Evolutionary conservation across 2,888 invertebrate species (phyloP), one percentile per base, ranked within the genome.

Genomic region (Lottia scabra): DNA sequence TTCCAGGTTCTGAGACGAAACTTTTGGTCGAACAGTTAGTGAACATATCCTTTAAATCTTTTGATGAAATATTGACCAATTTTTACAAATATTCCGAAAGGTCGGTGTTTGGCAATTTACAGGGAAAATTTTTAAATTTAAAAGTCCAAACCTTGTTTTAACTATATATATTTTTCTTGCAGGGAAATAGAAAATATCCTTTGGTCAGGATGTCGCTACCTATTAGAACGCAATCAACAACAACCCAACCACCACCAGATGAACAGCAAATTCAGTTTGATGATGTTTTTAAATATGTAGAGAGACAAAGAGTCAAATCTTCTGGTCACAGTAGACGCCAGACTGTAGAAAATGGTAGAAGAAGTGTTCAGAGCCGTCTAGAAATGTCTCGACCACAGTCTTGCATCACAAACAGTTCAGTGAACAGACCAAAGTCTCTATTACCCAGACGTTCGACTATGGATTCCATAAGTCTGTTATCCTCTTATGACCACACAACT

Each of bases 211-310:
- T 56, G 56, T 56, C 56, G 10, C 10, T 56, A 23, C 56, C 56
- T 12, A 23, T 23, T 23, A 56, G 23, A 56, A 23, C 19, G 19
- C 38, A 8, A 38, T 19, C 56, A 56, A 56, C 56, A 23, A 56
- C n/a, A 23, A 13, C 10, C 23, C 19, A 23, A 13, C 38, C 38
- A 38, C n/a, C 68, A n/a, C 1, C 66, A 64, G 45, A 67, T 62
- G 63, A 48, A 4, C 67, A 38, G 27, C 63, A 10, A 13, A 27
- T 74, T 26, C 69, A 71, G 38, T 27, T 73, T 12, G 69, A 68
- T 67, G 73, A 75, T 63, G 71, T 77, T 19, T 48, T 73, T 26
- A 65, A 38, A 19, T 43, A 72, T 65, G 77, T 75, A 8, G 75
- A 77, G 45, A 48, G 26, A 23, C 65, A 69, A 67, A 68, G 77